Conservation (phyloP, 1,140 invertebrate species). For the Physella acuta region DNA sequence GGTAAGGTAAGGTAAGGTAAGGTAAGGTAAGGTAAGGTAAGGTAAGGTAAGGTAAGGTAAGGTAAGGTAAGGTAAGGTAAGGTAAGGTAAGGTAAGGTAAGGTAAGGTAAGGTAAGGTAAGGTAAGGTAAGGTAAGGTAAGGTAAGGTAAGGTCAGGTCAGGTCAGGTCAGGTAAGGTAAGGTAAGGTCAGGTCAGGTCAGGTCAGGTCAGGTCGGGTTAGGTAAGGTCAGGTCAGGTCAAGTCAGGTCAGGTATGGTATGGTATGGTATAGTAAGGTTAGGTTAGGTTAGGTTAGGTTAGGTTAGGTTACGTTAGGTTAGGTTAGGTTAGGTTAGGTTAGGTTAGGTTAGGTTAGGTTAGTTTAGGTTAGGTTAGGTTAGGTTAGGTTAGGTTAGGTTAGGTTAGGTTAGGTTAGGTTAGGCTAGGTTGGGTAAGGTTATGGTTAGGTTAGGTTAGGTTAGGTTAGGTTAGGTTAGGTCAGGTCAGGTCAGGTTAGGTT, state of each 20-base stretch:
- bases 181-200: no score
- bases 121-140: no score
- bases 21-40: slow-evolving; percentile 1
- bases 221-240: no score
- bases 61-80: slow-evolving; percentile 2
- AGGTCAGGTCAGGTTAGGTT: no score
- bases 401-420: not conserved
- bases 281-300: not conserved
- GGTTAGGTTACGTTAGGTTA: not conserved
- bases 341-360: no score
- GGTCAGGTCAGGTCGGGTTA: not conserved
- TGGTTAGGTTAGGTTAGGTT: no score
- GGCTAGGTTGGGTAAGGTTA: no score
- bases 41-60: slow-evolving; percentile 6
- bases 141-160: no score
- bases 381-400: not conserved
- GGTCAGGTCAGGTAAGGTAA: no score
- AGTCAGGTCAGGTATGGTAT: not conserved
- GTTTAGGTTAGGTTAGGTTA: not conserved
- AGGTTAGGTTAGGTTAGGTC: no score
- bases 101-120: no score
- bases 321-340: not conserved
- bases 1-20: slow-evolving; percentile 8
- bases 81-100: slow-evolving; percentile 10
- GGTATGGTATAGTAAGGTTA: not conserved